A percentile compares a stretch with the other conserved stretches of the same genome.
Evolutionary conservation across 2,888 invertebrate genomes (phyloP).

Genomic region (Melanophora roralis): DNA sequence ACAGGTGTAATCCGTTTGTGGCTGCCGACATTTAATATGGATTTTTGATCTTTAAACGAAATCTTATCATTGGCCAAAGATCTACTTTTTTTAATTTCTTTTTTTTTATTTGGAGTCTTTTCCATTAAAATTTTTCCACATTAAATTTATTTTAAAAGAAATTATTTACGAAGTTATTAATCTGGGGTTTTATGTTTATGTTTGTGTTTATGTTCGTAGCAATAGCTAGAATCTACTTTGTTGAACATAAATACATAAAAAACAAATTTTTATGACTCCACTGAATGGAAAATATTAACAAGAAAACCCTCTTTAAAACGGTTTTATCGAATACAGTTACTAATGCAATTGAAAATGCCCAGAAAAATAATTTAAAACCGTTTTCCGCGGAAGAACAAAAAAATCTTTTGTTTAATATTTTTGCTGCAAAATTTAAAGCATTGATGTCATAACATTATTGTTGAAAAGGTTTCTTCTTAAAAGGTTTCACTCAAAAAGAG

Average conservation of each 20-base stretch:
- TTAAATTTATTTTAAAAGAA: conserved; percentile 6
- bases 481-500: background rate
- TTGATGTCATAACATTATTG: conserved; percentile 60
- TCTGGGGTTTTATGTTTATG: conserved; percentile 8
- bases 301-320: background rate
- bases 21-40: background rate
- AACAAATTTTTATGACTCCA: background rate
- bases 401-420: conserved; percentile 22
- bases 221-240: background rate
- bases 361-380: background rate
- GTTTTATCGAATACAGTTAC: background rate
- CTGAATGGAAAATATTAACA: background rate
- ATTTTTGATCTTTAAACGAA: background rate
- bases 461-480: background rate
- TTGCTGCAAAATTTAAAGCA: conserved; percentile 33
- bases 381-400: conserved; percentile 17
- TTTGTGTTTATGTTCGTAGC: background rate
- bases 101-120: background rate
- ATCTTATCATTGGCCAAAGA: conserved; percentile 31
- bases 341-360: background rate
- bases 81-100: conserved; percentile 5
- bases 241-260: background rate
- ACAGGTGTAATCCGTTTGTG: conserved; percentile 30
- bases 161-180: conserved; percentile 30
- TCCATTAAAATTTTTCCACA: background rate